Conservation (phyloP, 2,797 vertebrate species). For the Pseudocheirus occidentalis region DNA sequence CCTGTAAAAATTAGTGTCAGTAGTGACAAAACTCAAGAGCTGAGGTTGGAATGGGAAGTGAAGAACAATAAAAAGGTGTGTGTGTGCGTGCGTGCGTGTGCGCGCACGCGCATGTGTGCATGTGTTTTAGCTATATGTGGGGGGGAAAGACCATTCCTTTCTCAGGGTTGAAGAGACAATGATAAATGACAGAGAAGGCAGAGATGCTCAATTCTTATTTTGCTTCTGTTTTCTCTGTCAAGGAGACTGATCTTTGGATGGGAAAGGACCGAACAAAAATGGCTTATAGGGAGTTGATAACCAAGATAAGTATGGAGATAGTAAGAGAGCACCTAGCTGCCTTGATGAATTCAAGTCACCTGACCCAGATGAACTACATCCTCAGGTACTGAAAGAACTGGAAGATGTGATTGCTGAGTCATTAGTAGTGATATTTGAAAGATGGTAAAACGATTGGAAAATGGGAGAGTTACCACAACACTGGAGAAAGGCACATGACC, state of each 20-base stretch:
- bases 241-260: slow-evolving; percentile 6
- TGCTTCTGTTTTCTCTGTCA: slow-evolving; percentile 6
- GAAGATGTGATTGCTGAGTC: not conserved
- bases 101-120: fast-evolving
- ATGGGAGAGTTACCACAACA: not conserved
- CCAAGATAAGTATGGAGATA: slow-evolving; percentile 1
- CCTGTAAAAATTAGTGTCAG: not conserved
- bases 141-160: not conserved
- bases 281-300: not conserved
- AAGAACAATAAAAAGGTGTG: not conserved
- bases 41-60: not conserved
- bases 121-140: not conserved
- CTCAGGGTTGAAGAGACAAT: not conserved
- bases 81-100: not conserved
- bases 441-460: not conserved
- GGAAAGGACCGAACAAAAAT: not conserved
- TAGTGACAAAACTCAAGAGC: not conserved
- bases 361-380: not conserved
- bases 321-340: not conserved
- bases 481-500: not conserved
- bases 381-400: not conserved
- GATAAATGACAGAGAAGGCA: slow-evolving; percentile 5
- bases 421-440: not conserved
- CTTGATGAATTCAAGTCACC: slow-evolving; percentile 6
- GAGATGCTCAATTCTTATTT: slow-evolving; percentile 5